phyloP scores from a whole-genome alignment of 2,888 invertebrate species.

The Spodoptera littoralis region DNA sequence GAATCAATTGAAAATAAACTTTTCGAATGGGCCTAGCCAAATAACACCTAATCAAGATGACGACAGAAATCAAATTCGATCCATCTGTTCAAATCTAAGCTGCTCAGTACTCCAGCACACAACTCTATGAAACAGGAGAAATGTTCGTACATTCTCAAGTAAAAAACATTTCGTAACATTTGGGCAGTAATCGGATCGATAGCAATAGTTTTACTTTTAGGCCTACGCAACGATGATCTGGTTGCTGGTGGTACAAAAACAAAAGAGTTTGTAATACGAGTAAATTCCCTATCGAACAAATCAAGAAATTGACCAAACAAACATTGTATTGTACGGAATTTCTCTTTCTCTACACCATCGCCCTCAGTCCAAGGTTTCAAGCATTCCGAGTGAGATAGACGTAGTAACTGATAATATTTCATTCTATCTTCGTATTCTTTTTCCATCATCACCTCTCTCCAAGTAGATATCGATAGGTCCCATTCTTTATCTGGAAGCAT shows the following conservation, averaged over 20 bases:
- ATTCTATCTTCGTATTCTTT: constrained; percentile 78
- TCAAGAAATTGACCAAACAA: constrained; percentile 73
- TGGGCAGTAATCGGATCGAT: constrained; percentile 42
- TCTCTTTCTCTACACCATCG: constrained; percentile 69
- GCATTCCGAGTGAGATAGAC: constrained; percentile 68
- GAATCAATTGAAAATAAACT: not conserved
- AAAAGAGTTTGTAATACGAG: constrained; percentile 49
- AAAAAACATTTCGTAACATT: constrained; percentile 70
- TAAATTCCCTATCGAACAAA: constrained; percentile 72
- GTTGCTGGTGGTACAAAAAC: constrained; percentile 7
- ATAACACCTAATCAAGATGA: constrained; percentile 2
- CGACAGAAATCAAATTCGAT: constrained; percentile 81
- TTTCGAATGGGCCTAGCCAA: not conserved
- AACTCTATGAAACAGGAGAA: constrained; percentile 70
- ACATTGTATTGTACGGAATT: constrained; percentile 70
- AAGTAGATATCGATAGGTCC: constrained; percentile 77
- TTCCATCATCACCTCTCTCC: constrained; percentile 77
- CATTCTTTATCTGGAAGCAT: constrained; percentile 69
- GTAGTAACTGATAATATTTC: constrained; percentile 73
- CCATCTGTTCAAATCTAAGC: constrained; percentile 81
- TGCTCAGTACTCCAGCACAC: constrained; percentile 78
- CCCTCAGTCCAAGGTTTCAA: constrained; percentile 80
- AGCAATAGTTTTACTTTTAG: not conserved
- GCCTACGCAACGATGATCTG: not conserved
- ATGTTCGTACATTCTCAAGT: constrained; percentile 72